phyloP scores from a whole-genome alignment of 2,113 vertebrate species.

The Isichthys henryi region DNA sequence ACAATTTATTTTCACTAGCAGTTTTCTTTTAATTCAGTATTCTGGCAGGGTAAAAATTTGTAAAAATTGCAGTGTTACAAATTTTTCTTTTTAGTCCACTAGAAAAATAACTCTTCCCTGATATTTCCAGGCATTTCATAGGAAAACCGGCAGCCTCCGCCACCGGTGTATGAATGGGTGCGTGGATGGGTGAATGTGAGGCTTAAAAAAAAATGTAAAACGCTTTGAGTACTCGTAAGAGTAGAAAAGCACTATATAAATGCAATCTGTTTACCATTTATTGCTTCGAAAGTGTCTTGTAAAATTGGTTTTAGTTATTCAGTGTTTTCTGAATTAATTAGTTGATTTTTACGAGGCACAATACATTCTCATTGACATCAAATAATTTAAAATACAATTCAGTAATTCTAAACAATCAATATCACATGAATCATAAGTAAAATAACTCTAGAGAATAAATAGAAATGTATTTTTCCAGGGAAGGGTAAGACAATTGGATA shows the following conservation, averaged over 20 bases:
- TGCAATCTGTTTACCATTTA: no score
- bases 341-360: neutral
- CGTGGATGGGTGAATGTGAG: no score
- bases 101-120: neutral
- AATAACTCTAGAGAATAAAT: neutral
- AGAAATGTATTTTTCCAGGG: neutral
- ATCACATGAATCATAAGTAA: neutral
- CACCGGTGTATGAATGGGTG: no score
- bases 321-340: no score
- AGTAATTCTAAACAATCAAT: neutral
- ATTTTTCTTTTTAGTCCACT: neutral
- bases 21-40: neutral
- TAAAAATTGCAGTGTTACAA: neutral
- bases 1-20: neutral
- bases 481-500: neutral
- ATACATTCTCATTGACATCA: conserved; percentile 9
- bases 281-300: neutral
- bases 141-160: neutral
- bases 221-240: no score
- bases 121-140: conserved; percentile 16
- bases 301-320: neutral
- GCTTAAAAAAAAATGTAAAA: no score
- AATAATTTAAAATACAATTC: neutral
- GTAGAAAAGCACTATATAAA: no score
- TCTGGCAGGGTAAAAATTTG: neutral